Evolutionary conservation across 2,797 vertebrate species (phyloP), one percentile per base, ranked within the genome.

Genomic region (Ispidina lecontei): DNA sequence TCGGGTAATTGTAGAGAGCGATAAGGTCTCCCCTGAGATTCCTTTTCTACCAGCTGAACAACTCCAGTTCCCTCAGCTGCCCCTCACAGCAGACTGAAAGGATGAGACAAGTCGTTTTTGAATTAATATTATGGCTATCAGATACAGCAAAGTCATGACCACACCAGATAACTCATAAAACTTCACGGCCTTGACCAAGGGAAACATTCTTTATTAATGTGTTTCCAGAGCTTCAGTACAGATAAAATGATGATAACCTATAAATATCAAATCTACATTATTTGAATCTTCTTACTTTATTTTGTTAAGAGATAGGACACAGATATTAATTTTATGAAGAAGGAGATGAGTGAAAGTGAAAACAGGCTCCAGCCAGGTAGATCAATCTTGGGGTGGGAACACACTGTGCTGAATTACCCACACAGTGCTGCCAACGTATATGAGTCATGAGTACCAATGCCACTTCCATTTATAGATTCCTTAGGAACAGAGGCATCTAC

Each of bases 401-500:
- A 72, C 43, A 20, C 81, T 92, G 89, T 92, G 75, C 93, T 95
- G 69, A 47, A 21, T 26, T 95, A 82, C 95, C 92, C 89, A 95
- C 95, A 77, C 89, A 94, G 58, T 11, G 19, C 93, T 95, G 92
- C 92, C 94, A 95, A 79, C 68, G 44, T 96, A 7, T n/a, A 16
- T 96, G 96, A 95, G 91, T 96, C 96, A 96, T 47, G 74, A 79
- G 46, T 21, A 82, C 64, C 31, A 84, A 77, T 62, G 22, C 83
- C 77, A 90, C 92, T 91, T 91, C 83, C 85, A 94, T 93, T 90
- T 94, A 92, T 94, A 96, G 90, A 79, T 84, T 92, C 64, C 49
- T 89, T 89, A 73, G 47, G 91, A 95, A 86, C 70, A 78, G 65
- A 94, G 46, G 62, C 68, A 91, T 56, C 80, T 94, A 73, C 52